Conservation (phyloP, 2,797 vertebrate genomes). For the Macrochelys suwanniensis region DNA sequence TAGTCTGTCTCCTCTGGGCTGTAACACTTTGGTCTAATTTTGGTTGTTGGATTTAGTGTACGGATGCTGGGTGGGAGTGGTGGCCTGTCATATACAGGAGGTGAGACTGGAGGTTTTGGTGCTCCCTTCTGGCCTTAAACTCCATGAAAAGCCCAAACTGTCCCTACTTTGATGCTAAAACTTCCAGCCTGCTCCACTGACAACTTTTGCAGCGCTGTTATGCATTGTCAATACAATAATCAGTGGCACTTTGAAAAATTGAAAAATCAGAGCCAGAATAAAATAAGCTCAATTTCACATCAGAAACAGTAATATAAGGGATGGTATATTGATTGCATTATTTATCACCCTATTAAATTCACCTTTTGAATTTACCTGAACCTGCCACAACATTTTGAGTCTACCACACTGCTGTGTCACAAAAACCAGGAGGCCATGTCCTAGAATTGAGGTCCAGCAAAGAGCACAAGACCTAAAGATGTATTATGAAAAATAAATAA, state of each 20-base stretch:
- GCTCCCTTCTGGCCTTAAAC: neutral
- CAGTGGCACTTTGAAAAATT: neutral
- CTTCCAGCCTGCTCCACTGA: conserved; percentile 29
- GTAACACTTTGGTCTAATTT: neutral
- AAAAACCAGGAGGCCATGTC: conserved; percentile 17
- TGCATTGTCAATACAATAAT: conserved; percentile 17
- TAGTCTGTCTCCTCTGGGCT: neutral
- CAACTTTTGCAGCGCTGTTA: neutral
- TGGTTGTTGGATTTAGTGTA: neutral
- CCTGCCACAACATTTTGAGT: conserved; percentile 40
- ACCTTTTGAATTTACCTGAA: conserved; percentile 42
- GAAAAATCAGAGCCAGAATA: conserved; percentile 26
- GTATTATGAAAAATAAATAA: neutral
- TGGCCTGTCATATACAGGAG: neutral
- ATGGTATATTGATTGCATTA: conserved; percentile 3
- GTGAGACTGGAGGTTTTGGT: neutral
- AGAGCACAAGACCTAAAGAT: neutral
- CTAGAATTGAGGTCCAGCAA: neutral
- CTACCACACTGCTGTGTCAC: neutral
- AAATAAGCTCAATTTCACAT: neutral
- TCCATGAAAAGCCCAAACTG: neutral
- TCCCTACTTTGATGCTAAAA: conserved; percentile 31
- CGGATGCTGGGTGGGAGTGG: neutral
- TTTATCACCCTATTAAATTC: conserved; percentile 40
- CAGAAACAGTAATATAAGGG: conserved; percentile 36